Evolutionary conservation across 2,797 vertebrate genomes (phyloP), one percentile per base, ranked within the genome.

Genomic region (Prionace glauca): DNA sequence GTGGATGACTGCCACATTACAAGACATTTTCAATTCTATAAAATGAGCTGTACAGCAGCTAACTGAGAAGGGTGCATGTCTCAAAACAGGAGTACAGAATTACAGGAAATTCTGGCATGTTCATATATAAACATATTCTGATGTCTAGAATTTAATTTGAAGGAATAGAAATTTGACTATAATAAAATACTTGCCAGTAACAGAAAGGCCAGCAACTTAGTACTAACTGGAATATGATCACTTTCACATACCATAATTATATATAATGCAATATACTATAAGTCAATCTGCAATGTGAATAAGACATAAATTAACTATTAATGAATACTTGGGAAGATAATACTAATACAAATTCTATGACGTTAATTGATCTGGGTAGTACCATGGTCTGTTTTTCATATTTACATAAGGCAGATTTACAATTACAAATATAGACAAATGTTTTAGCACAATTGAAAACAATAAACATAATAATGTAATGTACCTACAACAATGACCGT

Each of bases 401-500:
- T 62, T 20, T 93, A 5, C 60, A 32, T 41, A 32, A 56, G 67
- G 3, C 29, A 74, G 72, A 60, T 29, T 41, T 74, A 56, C 16
- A 56, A 81, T 95, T 84, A 86, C 29, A 95, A 20, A 9, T 91
- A 62, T 26, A 87, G 84, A 50, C 9, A 50, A 9, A 90, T 90
- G 18, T 93, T 50, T 95, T 72, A 41, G 67, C 41, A n/a, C 94
- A 50, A 14, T 62, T 86, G n/a, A 95, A 86, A 95, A 84, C 26
- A 45, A 29, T 65, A 62, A 24, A 50, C 14, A 69, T 86, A 95
- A 95, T 29, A 50, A 67, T 41, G 50, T 9, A 72, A 18, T 86
- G 96, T 96, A 98, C 98, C 98, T 97, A 97, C 96, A 95, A 97
- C 87, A 95, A 96, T 95, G 95, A 98, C 91, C 74, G 98, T 97